Conservation (phyloP, 2,113 vertebrate genomes). For the Thunnus maccoyii region DNA sequence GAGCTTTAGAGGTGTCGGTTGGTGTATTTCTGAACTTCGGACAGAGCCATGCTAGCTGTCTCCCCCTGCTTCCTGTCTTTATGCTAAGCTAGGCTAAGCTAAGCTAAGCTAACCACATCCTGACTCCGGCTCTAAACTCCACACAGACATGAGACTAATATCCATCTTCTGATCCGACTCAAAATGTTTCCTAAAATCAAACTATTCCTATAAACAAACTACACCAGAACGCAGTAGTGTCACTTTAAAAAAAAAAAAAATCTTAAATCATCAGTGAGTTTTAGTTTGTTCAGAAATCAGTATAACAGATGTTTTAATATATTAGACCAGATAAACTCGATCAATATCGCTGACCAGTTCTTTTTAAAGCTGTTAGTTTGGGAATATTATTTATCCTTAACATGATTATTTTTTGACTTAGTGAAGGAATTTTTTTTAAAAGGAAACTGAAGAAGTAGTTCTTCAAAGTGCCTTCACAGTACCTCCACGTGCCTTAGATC, state of each 20-base stretch:
- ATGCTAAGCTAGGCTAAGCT: no score
- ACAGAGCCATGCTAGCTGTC: no score
- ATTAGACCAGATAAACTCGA: neutral
- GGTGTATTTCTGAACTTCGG: no score
- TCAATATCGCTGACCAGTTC: neutral
- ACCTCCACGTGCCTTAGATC: conserved; percentile 16
- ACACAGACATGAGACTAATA: no score
- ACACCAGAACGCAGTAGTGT: neutral
- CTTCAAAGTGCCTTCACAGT: conserved; percentile 34
- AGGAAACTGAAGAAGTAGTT: conserved; percentile 6
- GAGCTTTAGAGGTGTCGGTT: no score
- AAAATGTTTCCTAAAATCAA: neutral
- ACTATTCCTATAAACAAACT: neutral
- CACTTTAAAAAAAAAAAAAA: no score
- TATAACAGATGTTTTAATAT: neutral
- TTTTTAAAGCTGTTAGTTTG: neutral
- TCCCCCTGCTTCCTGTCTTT: no score
- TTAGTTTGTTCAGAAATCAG: neutral
- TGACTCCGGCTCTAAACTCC: no score
- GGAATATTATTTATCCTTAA: neutral
- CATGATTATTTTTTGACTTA: conserved; percentile 9
- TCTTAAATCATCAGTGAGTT: neutral
- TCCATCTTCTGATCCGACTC: no score
- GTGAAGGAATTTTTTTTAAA: conserved; percentile 13
- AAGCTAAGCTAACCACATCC: no score